Base-by-base conservation (phyloP, 2,797 vertebrate species). In the Myiothlypis chrysogaster region DNA sequence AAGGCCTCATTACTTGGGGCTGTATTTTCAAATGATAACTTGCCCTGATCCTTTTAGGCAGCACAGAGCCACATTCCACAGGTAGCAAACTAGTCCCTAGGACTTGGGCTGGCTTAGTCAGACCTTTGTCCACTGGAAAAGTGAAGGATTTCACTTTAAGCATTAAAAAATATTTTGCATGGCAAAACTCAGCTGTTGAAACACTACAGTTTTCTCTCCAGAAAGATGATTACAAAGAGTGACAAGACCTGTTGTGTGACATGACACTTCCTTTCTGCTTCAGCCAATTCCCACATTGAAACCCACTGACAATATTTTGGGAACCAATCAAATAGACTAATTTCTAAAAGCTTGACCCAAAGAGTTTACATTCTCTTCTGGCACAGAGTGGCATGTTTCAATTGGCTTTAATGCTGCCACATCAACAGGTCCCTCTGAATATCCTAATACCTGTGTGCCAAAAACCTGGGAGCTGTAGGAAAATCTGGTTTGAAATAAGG, bases 351-450 rank as follows among this genome's bases (percentile, higher is more conserved):
- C 19, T 41, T 46, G 35, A 89, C 70, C 57, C 90, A 84, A 77
- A 68, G 24, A 39, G 34, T 57, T 83, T 30, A 39, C 32, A 21
- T 60, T 81, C 49, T 68, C 50, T 47, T 73, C 80, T 71, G 72
- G 76, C 76, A 73, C 21, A 70, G 2, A 6, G 43, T 30, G 1
- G 18, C 32, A 18, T 25, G 56, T 49, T 85, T 78, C 46, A 49
- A 8, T 12, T 60, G 46, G 35, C 12, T 75, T 83, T 75, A 92
- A 75, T 53, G n/a, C 10, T 90, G 50, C 47, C 20, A 0, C 5
- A 85, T 81, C 85, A 93, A 75, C 83, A 78, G 49, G 80, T 94
- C 10, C 14, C 49, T 70, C 83, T 63, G 61, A 81, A 70, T 5
- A 4, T 49, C 49, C 37, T 7, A 18, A 46, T 41, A 56, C n/a